Evolutionary conservation across 1,140 invertebrate genomes (phyloP), one percentile per base, ranked within the genome.

Genomic region (Bombus sibiricus): DNA sequence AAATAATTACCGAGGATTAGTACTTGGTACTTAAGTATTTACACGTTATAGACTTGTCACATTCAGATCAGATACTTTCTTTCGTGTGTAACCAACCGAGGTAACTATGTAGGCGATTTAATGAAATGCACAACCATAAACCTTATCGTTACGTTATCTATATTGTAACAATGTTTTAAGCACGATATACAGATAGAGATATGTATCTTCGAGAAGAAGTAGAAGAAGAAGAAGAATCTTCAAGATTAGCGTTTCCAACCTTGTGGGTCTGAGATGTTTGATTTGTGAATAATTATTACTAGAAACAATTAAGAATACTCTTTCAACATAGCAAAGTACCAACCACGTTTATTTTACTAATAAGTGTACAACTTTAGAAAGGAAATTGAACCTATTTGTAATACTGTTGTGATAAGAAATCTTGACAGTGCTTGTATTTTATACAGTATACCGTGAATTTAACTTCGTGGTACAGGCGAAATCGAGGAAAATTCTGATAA

Each of bases 81-180:
- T 79, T 47, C 43, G n/a, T 18, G 18, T 41, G 1, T 53, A 53
- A 53, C 18, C 18, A 53, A 53, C 47, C 47, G 39, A 25, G 9
- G 32, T 15, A 41, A 15, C n/a, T 9, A 32, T 12, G 32, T 34
- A 68, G 25, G 39, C 25, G 22, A n/a, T 66, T 66, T 78, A 66
- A 78, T 66, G 66, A 78, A 32, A 79, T 47, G 41, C 77, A 43
- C 15, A 25, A 22, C 32, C 39, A 68, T 79, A 34, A 68, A 68
- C 6, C 32, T 66, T 47, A 79, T 79, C 62, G 22, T 37, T 15
- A 28, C 28, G 39, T 78, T 78, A 78, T 66, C 76, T 66, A 66
- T 43, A 66, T 32, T 32, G 5, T 47, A 79, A 41, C 41, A 34
- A 28, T 47, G 62, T 68, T 37, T 47, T 41, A 18, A 34, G 5